Base-by-base conservation (phyloP, 2,888 invertebrate genomes). In the Dicyrtomina minuta region DNA sequence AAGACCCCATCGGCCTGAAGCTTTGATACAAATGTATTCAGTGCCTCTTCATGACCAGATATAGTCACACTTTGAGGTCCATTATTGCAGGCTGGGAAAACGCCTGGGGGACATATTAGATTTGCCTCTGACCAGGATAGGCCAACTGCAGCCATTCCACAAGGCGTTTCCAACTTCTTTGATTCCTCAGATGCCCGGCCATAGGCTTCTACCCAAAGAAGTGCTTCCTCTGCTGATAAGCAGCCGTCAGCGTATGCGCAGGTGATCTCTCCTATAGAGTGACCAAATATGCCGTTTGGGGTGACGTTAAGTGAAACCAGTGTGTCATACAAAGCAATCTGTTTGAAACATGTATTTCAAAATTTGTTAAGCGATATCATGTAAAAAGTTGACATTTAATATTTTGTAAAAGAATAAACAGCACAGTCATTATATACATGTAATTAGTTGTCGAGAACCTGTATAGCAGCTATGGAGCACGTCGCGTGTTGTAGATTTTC, bases 201-300 rank as follows among this genome's bases (percentile, higher is more conserved):
- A 76, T 86, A 2, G 17, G 65, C 64, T 17, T 62, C 27, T 1
- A 39, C 58, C 0, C 94, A 90, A 78, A 96, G 84, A 69, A 97
- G 90, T 0, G 96, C 90, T 84, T 98, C 96, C 82, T 96, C 96
- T 1, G 91, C 89, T 5, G 93, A 94, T 79, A 98, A 88, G 56
- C 93, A 91, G 13, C 93, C 96, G 84, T 97, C 97, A 20, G 96
- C 96, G 83, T 97, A 97, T 12, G 95, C 96, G 82, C 96, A 97
- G 1, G 93, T 93, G 77, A 92, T 85, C 84, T 95, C 94, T 24
- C 94, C 94, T 15, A 91, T 92, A 22, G 96, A 96, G 83, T 98
- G 98, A 0, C 98, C 98, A 64, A 98, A 86, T 80, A 98, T 93
- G 65, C 96, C 96, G 81, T 96, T 95, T 2, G 97, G 94, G 66